Conservation (phyloP, 2,113 vertebrate species). For the Xiphophorus hellerii region DNA sequence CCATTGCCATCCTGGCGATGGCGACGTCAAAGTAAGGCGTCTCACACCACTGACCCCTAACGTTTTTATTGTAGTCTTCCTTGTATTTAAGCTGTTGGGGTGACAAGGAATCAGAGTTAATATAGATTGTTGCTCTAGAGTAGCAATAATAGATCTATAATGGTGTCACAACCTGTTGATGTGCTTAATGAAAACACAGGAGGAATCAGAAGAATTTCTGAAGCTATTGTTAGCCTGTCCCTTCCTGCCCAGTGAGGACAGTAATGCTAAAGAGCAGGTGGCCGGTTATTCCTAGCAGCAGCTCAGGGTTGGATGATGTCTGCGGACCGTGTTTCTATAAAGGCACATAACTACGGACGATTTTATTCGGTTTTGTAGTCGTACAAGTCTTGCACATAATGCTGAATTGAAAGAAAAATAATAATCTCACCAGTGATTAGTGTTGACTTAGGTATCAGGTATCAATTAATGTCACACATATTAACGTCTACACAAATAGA, state of each 20-base stretch:
- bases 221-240: conserved; percentile 36
- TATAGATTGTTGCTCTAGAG: background rate
- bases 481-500: background rate
- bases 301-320: conserved; percentile 19
- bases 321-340: conserved; percentile 16
- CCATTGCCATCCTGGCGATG: conserved; percentile 88
- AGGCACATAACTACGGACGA: background rate
- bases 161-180: background rate
- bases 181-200: conserved; percentile 4
- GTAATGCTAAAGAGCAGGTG: conserved; percentile 66
- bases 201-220: conserved; percentile 19
- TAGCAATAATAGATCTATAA: background rate
- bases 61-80: conserved; percentile 91
- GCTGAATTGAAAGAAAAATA: background rate
- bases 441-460: background rate
- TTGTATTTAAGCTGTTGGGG: conserved; percentile 88
- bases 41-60: conserved; percentile 96
- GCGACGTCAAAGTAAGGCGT: conserved; percentile 96
- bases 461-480: background rate
- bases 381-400: too few species aligned
- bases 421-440: background rate
- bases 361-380: background rate
- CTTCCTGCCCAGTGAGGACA: conserved; percentile 28
- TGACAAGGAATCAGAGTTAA: conserved; percentile 13
- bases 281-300: conserved; percentile 43